Conservation (phyloP, 2,888 invertebrate species). For the Andrena haemorrhoa region DNA sequence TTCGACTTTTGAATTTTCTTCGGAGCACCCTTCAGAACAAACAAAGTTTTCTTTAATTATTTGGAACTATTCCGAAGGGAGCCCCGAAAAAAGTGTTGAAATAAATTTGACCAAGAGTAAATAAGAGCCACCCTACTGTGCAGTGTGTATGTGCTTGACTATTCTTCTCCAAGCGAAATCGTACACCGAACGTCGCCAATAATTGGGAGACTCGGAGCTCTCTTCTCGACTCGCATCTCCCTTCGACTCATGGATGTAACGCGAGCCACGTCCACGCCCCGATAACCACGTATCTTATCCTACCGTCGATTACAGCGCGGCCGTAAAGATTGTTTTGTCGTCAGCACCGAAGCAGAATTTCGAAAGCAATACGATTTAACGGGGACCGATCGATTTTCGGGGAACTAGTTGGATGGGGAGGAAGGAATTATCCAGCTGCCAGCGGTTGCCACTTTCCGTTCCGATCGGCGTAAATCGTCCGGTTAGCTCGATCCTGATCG, state of each 20-base stretch:
- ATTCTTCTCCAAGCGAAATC: not conserved
- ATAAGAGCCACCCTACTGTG: no score
- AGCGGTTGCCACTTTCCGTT: not conserved
- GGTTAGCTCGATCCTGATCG: not conserved
- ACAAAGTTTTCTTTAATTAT: no score
- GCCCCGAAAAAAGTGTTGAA: no score
- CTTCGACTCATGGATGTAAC: not conserved
- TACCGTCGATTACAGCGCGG: slow-evolving; percentile 17
- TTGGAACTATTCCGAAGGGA: no score
- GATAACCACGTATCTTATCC: slow-evolving; percentile 40
- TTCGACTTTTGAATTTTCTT: no score
- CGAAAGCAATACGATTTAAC: not conserved
- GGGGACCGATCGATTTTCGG: not conserved
- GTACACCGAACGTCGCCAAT: not conserved
- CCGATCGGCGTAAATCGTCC: not conserved
- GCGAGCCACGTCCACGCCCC: slow-evolving; percentile 2
- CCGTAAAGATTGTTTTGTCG: slow-evolving; percentile 9
- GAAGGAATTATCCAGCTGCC: not conserved
- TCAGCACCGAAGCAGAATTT: not conserved
- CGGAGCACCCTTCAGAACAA: no score
- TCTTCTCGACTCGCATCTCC: not conserved
- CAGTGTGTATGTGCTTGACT: not conserved
- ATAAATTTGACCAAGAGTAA: no score
- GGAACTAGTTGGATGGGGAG: not conserved
- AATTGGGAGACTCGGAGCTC: not conserved